Conservation (phyloP, 2,113 vertebrate genomes). For the Steatornis caripensis region DNA sequence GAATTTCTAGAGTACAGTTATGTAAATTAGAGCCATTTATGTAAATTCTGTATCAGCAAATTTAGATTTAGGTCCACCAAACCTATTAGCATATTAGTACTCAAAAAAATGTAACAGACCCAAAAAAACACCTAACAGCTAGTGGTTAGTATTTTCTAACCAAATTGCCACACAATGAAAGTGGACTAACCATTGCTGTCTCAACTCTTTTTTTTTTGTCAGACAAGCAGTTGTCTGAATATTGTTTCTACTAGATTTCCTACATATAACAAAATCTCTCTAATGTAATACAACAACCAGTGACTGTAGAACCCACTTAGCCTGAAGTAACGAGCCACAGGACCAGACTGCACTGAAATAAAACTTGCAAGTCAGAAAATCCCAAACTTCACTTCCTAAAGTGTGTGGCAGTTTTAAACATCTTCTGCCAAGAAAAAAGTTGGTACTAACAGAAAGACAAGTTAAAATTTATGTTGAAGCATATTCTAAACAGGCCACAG, state of each 20-base stretch:
- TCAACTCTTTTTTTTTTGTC: neutral
- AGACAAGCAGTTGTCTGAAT: neutral
- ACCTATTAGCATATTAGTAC: neutral
- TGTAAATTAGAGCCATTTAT: constrained; percentile 41
- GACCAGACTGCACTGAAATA: neutral
- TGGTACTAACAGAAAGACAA: neutral
- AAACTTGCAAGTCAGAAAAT: neutral
- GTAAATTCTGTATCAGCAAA: neutral
- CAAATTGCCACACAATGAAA: neutral
- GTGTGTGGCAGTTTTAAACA: neutral
- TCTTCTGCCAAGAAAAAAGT: neutral
- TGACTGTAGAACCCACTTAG: neutral
- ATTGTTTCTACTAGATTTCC: neutral
- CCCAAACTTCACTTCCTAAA: neutral
- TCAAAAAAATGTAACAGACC: neutral
- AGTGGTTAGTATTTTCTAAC: neutral
- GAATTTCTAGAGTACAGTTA: constrained; percentile 35
- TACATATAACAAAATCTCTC: neutral
- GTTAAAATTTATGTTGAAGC: neutral
- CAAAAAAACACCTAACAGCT: neutral
- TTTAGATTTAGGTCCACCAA: neutral
- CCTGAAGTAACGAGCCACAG: neutral
- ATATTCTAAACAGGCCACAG: neutral
- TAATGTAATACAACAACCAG: neutral
- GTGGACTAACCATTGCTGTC: neutral